phyloP scores from a whole-genome alignment of 1,140 invertebrate species.

The Popillia japonica region DNA sequence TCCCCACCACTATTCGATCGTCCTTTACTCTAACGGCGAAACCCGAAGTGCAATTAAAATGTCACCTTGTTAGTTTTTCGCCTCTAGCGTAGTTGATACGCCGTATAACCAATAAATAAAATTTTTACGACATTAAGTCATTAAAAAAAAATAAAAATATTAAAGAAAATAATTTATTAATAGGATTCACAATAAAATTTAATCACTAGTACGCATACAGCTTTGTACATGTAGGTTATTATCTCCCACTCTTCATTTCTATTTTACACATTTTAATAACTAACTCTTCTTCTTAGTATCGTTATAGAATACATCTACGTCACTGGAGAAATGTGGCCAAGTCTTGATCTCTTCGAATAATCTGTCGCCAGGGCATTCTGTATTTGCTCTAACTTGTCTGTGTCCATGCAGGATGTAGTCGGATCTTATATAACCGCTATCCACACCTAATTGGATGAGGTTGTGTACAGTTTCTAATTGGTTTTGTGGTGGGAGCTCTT shows the following conservation, averaged over 20 bases:
- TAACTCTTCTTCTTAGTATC: neutral
- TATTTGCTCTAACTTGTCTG: conserved; percentile 69
- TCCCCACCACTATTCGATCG: too few relatives aligned
- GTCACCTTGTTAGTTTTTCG: too few relatives aligned
- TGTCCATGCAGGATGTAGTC: conserved; percentile 76
- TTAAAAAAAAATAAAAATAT: too few relatives aligned
- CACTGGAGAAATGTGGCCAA: conserved; percentile 68
- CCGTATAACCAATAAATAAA: too few relatives aligned
- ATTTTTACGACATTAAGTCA: too few relatives aligned
- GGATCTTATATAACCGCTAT: conserved; percentile 65
- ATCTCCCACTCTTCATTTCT: too few relatives aligned
- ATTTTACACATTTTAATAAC: neutral
- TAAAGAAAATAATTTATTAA: too few relatives aligned
- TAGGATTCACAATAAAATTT: too few relatives aligned
- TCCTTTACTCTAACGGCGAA: too few relatives aligned
- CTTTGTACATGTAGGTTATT: conserved; percentile 17
- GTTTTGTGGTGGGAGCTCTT: conserved; percentile 64
- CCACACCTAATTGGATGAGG: conserved; percentile 71
- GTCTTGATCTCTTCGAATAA: conserved; percentile 70
- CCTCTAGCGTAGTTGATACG: too few relatives aligned
- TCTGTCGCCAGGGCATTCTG: conserved; percentile 74
- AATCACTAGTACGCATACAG: conserved; percentile 6
- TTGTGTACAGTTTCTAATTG: conserved; percentile 69
- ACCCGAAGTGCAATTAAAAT: too few relatives aligned
- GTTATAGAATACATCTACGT: neutral